Evolutionary conservation across 1,140 invertebrate genomes (phyloP), one percentile per base, ranked within the genome.

Genomic region (Drosophila serrata): DNA sequence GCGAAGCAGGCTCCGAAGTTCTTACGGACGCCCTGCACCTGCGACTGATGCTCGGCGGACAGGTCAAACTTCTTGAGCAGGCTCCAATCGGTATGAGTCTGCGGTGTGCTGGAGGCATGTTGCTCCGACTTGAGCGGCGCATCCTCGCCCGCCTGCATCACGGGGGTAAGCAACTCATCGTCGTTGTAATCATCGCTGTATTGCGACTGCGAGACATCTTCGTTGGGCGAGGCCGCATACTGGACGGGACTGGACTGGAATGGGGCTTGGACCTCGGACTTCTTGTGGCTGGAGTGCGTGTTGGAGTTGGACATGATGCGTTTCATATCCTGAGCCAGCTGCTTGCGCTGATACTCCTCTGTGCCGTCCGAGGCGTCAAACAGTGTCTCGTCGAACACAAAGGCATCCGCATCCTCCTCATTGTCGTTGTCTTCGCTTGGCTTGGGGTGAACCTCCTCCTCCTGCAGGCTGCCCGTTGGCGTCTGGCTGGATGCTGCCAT

Each of bases 1-100:
- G 94, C 94, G 86, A 97, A 97, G 79, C 95, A 96, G 2, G 96
- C 92, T 22, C 92, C 92, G 35, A 92, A 86, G 49, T 90, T 92
- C 75, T 92, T 93, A 46, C 82, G 77, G 1, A 92, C 86, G 0
- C 82, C 78, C 24, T 79, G 79, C 19, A 84, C 67, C 56, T 90
- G 77, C 42, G 86, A 60, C 59, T 86, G 79, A 60, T 92, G 81
- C 48, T 90, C 87, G 0, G 82, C 87, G 19, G 91, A 85, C 27
- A 92, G 43, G 40, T 92, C 81, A n/a, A 92, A 78, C 57, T 92
- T 92, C 55, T 91, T 92, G 2, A 92, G 56, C 3, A 92, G 59
- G 60, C 91, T 92, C 91, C 91, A 92, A 46, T 92, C 91, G 17
- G 91, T 92, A 46, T 92, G 91, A 22, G 86, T 91, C 33, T 91